Evolutionary conservation across 2,888 invertebrate species (phyloP), one percentile per base, ranked within the genome.

Genomic region (Apodemia zela): DNA sequence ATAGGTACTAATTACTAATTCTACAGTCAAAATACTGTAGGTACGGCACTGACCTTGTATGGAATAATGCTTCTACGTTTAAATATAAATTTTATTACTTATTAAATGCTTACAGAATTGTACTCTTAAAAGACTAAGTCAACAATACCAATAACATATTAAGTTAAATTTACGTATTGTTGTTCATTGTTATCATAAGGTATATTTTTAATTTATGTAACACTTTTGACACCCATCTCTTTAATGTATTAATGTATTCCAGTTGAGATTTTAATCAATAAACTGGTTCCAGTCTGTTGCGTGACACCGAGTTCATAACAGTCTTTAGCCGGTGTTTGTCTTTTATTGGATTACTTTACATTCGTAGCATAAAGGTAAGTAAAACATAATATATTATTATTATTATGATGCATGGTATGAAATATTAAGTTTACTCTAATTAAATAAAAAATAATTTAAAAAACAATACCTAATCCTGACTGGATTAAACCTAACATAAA

Each of bases 251-350:
- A 51, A 51, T 51, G 21, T 51, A 51, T 51, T 51, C 51, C 21
- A 51, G 21, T 51, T 21, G 15, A 42, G 42, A 42, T 42, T 42
- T 42, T 17, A 51, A 51, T 17, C 51, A 51, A 21, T 21, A 51
- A 21, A 51, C 21, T 51, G 51, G 21, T 51, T 21, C 21, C 51
- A 51, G 51, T 51, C 21, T 51, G 51, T 17, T 51, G 51, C 51
- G 51, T 51, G 51, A 21, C 51, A 21, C 51, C 2, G 18, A 49
- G 49, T 17, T 17, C 18, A 49, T 18, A 49, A 49, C 49, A 49
- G 18, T 49, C 49, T 49, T 49, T 11, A 49, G 4, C 18, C 49
- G 3, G 49, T 49, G 49, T 11, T 49, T 3, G 10, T 18, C 18
- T 49, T 49, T 49, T 18, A 49, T 49, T 49, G 49, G 49, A 49